Evolutionary conservation across 2,113 vertebrate genomes (phyloP), one percentile per base, ranked within the genome.

Genomic region (Scomber scombrus): DNA sequence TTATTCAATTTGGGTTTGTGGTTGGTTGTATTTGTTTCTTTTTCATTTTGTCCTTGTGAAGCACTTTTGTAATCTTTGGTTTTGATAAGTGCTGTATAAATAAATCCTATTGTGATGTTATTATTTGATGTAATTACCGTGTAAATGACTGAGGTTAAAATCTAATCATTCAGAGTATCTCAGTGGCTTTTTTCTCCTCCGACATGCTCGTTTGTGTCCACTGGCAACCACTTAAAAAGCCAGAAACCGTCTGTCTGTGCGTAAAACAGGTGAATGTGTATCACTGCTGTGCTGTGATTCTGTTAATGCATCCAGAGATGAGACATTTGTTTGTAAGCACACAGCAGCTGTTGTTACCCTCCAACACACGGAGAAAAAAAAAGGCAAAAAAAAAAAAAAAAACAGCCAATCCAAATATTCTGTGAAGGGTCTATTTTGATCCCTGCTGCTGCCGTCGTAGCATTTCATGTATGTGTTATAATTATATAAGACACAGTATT

Each of bases 401-500:
- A 5, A 1, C 14, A 57, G 51, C 49, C 58, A 6, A 56, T 14
- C 52, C 45, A 50, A 67, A 56, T 16, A 34, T 43, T 21, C 21
- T 19, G 31, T 1, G n/a, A 46, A 45, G 56, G 19, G 7, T 46
- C 62, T 70, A 51, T 58, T 80, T 63, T 62, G 18, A 45, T 63
- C 62, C 12, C 18, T n/a, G 3, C 75, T 9, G 11, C 57, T 75
- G 73, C 31, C 1, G 47, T 79, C 8, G 8, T 12, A 62, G 45
- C 31, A 10, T 43, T 79, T 78, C 56, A 23, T 43, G 8, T 61
- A 12, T 40, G 56, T 64, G 78, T 62, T 45, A 34, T 23, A 58
- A 50, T 81, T 72, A 86, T 64, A 72, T 86, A 80, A 84, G 34
- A 23, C n/a, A 18, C 16, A 40, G 50, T 19, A 51, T 82, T 85